A percentile compares a stretch with the other conserved stretches of the same genome.
These are phyloP conservation scores for Darevskia mixta DNA, from an alignment of 2,797 vertebrate species.

Conservation along the genomic window DNA sequence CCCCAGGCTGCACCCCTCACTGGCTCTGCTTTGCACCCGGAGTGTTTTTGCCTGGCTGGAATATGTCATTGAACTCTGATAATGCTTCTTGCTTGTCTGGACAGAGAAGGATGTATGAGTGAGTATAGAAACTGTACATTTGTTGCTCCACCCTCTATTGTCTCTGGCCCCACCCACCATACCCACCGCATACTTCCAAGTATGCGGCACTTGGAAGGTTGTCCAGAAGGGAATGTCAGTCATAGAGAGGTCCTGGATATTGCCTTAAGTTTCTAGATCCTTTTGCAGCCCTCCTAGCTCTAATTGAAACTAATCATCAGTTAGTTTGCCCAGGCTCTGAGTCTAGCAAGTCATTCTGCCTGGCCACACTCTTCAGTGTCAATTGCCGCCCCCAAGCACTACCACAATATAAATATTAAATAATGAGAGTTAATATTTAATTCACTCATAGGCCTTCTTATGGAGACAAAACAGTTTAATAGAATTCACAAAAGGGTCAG, in stretches of 20 bases:
- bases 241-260: background rate
- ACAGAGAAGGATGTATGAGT: too few species aligned
- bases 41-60: too few species aligned
- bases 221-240: too few species aligned
- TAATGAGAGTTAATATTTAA: slow-evolving; percentile 35
- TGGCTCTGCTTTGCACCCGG: too few species aligned
- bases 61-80: too few species aligned
- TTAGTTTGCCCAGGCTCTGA: background rate
- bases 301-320: background rate
- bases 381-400: background rate
- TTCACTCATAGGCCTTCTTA: slow-evolving; percentile 17
- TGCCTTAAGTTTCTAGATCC: background rate
- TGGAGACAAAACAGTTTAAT: slow-evolving; percentile 26
- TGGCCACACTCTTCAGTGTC: background rate
- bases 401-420: slow-evolving; percentile 35
- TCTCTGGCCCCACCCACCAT: too few species aligned
- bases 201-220: too few species aligned
- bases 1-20: too few species aligned
- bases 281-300: background rate
- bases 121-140: too few species aligned
- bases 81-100: too few species aligned
- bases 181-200: too few species aligned
- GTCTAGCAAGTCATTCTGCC: background rate
- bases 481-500: slow-evolving; percentile 26
- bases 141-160: too few species aligned